These are phyloP conservation scores for Mamestra configurata DNA, from an alignment of 1,140 invertebrate species.

Conservation along the genomic window DNA sequence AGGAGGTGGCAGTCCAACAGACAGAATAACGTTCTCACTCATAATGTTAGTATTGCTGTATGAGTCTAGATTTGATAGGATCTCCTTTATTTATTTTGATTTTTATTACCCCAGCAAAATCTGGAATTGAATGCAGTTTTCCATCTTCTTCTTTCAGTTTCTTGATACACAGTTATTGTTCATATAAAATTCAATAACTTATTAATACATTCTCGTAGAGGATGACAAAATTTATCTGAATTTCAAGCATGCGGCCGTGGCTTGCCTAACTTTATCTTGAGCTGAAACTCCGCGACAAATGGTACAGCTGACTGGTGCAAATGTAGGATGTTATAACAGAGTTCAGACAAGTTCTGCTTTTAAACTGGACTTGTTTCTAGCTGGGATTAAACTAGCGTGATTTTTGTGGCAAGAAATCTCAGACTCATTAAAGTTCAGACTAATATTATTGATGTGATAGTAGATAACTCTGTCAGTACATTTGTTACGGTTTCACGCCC, in stretches of 20 bases:
- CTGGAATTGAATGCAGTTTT: background rate
- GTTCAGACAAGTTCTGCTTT: conserved; percentile 16
- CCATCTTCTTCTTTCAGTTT: background rate
- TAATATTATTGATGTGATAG: too few relatives aligned
- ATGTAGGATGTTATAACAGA: background rate
- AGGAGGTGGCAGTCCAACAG: too few relatives aligned
- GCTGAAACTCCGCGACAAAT: conserved; percentile 2
- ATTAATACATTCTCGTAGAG: conserved; percentile 12
- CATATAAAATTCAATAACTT: conserved; percentile 5
- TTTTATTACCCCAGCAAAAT: background rate
- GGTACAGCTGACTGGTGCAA: conserved; percentile 11
- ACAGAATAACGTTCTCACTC: too few relatives aligned
- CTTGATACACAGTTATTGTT: background rate
- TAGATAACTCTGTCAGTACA: too few relatives aligned
- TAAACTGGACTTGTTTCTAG: background rate
- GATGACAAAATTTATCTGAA: conserved; percentile 3
- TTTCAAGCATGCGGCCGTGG: background rate
- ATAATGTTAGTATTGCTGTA: too few relatives aligned
- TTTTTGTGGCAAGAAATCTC: background rate
- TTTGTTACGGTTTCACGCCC: too few relatives aligned
- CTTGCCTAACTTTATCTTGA: conserved; percentile 14
- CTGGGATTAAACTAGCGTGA: background rate
- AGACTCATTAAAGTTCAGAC: too few relatives aligned
- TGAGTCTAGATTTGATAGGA: too few relatives aligned
- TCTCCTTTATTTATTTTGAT: too few relatives aligned